These are phyloP conservation scores for Paedocypris sp. DNA, from an alignment of 2,113 vertebrate species.

Conservation along the genomic window DNA sequence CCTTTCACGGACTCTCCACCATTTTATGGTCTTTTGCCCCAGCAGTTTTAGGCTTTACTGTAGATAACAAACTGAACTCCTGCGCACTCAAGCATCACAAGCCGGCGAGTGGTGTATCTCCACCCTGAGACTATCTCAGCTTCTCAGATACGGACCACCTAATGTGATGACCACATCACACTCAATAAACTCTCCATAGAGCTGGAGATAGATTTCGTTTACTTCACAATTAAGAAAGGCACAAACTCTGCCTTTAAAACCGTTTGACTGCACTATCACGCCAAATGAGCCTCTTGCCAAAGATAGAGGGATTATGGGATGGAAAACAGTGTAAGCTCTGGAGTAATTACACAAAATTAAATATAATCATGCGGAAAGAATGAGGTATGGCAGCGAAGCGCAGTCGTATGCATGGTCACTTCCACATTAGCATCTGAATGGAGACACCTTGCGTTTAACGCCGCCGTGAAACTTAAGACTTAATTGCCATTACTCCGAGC, in stretches of 20 bases:
- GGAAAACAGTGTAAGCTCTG: conserved; percentile 17
- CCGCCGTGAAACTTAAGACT: too few species aligned
- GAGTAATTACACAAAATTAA: conserved; percentile 43
- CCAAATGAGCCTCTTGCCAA: not conserved
- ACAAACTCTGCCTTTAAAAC: conserved; percentile 12
- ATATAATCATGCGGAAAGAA: conserved; percentile 42
- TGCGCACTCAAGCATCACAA: conserved; percentile 57
- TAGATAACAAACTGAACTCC: conserved; percentile 55
- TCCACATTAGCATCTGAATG: conserved; percentile 32
- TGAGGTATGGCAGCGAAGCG: conserved; percentile 13
- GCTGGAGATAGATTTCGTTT: conserved; percentile 29
- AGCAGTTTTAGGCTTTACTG: conserved; percentile 56
- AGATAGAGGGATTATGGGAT: not conserved
- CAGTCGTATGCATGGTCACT: conserved; percentile 20
- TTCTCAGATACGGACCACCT: conserved; percentile 48
- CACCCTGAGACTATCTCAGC: conserved; percentile 43
- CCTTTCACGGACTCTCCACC: conserved; percentile 38
- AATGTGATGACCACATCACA: conserved; percentile 41
- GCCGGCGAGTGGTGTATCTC: conserved; percentile 39
- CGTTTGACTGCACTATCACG: not conserved
- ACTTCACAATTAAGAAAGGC: conserved; percentile 41
- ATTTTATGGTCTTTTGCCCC: conserved; percentile 36
- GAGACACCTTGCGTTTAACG: too few species aligned
- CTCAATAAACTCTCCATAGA: not conserved
- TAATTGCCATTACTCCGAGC: too few species aligned